Conservation (phyloP, 2,113 vertebrate species). For the Poicephalus meyeri region DNA sequence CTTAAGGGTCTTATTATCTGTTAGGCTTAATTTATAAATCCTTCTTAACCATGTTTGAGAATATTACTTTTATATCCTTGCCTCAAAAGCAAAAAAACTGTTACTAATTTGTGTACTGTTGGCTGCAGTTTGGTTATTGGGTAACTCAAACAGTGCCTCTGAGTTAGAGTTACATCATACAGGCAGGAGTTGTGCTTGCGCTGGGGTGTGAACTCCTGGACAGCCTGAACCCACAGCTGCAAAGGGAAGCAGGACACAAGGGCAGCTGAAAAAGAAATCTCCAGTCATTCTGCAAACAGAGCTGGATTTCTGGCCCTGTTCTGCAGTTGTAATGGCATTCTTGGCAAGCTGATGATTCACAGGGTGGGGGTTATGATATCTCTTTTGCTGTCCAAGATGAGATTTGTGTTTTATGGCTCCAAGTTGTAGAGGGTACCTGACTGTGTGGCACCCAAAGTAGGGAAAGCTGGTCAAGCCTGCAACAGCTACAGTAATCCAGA, state of each 20-base stretch:
- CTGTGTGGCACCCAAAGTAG: neutral
- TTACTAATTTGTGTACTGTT: neutral
- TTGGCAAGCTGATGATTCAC: neutral
- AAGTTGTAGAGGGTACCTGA: neutral
- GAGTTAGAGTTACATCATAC: neutral
- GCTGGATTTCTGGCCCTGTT: neutral
- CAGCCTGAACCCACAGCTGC: neutral
- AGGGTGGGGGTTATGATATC: neutral
- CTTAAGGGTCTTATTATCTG: neutral
- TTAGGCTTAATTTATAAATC: neutral
- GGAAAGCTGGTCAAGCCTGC: neutral
- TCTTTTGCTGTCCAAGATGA: neutral
- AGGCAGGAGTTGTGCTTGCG: neutral
- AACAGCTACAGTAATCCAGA: neutral
- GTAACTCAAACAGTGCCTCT: neutral
- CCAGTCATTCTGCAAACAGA: neutral
- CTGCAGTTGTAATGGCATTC: neutral
- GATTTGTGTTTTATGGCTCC: neutral
- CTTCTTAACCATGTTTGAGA: neutral
- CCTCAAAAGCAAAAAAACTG: neutral
- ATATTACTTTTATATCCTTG: neutral
- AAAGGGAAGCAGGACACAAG: neutral
- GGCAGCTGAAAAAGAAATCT: neutral
- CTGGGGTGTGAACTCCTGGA: neutral
- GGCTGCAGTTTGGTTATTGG: neutral